Base-by-base conservation (phyloP, 1,140 invertebrate species). In the Choristoneura fumiferana region DNA sequence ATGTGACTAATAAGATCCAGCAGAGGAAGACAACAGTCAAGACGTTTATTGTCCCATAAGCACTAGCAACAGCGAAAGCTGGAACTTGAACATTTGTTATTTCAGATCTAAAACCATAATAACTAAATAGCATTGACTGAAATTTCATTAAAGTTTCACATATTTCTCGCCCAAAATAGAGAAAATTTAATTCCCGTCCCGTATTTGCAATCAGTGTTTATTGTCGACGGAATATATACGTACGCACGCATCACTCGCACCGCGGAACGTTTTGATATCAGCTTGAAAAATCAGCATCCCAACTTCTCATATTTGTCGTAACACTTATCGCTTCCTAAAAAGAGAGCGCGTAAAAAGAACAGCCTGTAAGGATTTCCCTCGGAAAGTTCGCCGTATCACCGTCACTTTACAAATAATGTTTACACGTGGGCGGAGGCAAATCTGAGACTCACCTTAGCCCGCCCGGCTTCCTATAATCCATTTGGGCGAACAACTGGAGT, bases 401-500 rank as follows among this genome's bases (percentile, higher is more conserved):
- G 68, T 73, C 75, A 76, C 78, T 80, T 81, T 73, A 59, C 71
- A 80, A 78, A 80, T 81, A 76, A 73, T 73, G 67, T 80, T 73
- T 81, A 77, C 71, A 81, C 69, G 67, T 67, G 71, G 74, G 79
- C 68, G 73, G 60, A 79, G 59, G 71, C 70, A 79, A 83, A 84
- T 80, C 79, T 76, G 78, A 77, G 61, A 78, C 76, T 78, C 78
- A 80, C 76, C 71, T 80, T 63, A 68, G 57, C 58, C 78, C n/a
- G n/a, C n/a, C n/a, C n/a, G n/a, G n/a, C n/a, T 86, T 84, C 79
- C 78, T 81, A 81, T 86, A 84, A 86, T 86, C 81, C 83, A 86
- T 86, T 86, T 86, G 73, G 73, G 76, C 69, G 76, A 84, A 86
- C 81, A 82, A 78, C 79, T 79, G 74, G 65, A 84, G 78, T 83